Percentiles rank a stretch among this genome's conserved stretches.
These are phyloP conservation scores for Zaprionus nigranus DNA, from an alignment of 1,140 invertebrate genomes.

Conservation along the genomic window DNA sequence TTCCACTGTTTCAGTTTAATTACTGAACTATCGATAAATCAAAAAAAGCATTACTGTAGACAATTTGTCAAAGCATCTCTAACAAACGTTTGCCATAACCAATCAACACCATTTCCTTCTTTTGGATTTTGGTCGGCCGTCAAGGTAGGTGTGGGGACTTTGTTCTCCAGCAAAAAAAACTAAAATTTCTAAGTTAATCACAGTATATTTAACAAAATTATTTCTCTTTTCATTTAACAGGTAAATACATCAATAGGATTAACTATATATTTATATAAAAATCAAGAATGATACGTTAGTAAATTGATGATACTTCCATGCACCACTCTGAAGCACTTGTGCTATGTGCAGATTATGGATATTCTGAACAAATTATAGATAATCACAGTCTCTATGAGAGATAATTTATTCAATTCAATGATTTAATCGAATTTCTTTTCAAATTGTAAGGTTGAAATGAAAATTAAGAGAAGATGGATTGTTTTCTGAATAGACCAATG, in stretches of 20 bases:
- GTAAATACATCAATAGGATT: slow-evolving; percentile 3
- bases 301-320: slow-evolving; percentile 64
- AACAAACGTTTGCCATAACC: background rate
- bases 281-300: background rate
- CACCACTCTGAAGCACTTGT: slow-evolving; percentile 53
- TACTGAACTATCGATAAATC: background rate
- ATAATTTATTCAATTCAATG: background rate
- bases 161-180: background rate
- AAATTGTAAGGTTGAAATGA: slow-evolving; percentile 10
- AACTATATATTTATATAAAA: background rate
- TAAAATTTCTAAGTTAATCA: background rate
- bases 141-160: slow-evolving; percentile 31
- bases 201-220: background rate
- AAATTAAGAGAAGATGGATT: slow-evolving; percentile 1
- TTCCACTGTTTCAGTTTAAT: background rate
- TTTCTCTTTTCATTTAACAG: slow-evolving; percentile 5
- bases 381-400: background rate
- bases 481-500: slow-evolving; percentile 85
- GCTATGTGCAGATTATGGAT: slow-evolving; percentile 60
- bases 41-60: background rate
- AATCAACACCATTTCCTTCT: slow-evolving; percentile 37
- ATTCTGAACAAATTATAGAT: slow-evolving; percentile 30
- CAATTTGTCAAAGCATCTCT: slow-evolving; percentile 24
- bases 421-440: slow-evolving; percentile 1
- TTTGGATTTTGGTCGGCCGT: slow-evolving; percentile 40